Percentiles rank a stretch among this genome's conserved stretches.
Evolutionary conservation across 2,888 invertebrate species (phyloP).

Genomic region (Troglohyphantes excavatus): DNA sequence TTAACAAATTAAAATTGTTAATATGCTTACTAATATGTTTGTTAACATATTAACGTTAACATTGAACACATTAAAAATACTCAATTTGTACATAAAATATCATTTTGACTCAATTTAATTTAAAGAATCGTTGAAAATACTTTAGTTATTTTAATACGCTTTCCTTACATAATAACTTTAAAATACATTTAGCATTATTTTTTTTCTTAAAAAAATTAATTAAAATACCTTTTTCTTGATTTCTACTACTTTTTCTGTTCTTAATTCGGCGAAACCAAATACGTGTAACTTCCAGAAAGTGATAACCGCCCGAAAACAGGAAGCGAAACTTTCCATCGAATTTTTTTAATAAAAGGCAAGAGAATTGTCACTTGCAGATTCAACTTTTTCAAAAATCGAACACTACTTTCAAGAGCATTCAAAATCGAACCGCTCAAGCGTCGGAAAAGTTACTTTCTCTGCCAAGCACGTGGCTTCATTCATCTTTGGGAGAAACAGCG

Average conservation of each 20-base stretch:
- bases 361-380: not conserved
- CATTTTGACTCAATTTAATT: too few relatives aligned
- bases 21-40: too few relatives aligned
- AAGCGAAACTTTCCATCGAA: not conserved
- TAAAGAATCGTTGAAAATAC: too few relatives aligned
- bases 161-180: too few relatives aligned
- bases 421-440: conserved; percentile 26
- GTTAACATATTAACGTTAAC: too few relatives aligned
- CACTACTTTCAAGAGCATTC: conserved; percentile 13
- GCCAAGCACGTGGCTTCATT: conserved; percentile 58
- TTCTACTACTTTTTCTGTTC: not conserved
- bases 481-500: conserved; percentile 13
- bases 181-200: too few relatives aligned
- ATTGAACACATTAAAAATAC: too few relatives aligned
- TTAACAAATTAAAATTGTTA: too few relatives aligned
- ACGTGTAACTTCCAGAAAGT: not conserved
- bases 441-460: conserved; percentile 54
- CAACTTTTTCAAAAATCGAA: not conserved
- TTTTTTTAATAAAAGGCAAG: not conserved
- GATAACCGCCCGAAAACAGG: not conserved
- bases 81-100: too few relatives aligned
- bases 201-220: not conserved
- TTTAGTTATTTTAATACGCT: too few relatives aligned
- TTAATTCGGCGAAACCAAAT: not conserved
- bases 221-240: not conserved